Conservation (phyloP, 1,140 invertebrate species). For the Ctenoplectra terminalis region DNA sequence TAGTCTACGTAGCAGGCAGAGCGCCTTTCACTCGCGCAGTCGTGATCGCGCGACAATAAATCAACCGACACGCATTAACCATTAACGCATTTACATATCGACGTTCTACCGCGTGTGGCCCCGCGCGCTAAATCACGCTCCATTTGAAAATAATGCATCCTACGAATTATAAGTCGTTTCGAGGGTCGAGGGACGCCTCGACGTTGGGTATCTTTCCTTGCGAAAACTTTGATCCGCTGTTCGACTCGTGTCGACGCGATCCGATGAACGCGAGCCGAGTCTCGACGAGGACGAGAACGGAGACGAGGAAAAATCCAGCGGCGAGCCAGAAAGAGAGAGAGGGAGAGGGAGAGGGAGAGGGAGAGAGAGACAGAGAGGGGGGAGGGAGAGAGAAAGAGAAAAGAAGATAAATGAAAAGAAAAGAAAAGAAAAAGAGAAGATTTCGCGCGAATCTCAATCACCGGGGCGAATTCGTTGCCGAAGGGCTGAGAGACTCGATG, state of each 20-base stretch:
- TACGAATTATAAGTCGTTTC: background rate
- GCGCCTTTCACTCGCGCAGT: conserved; percentile 51
- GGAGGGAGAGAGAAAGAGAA: background rate
- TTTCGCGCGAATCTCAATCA: conserved; percentile 20
- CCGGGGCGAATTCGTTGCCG: background rate
- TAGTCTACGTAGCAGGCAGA: conserved; percentile 1
- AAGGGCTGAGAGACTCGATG: background rate
- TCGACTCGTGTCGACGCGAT: background rate
- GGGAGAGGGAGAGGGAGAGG: too few species aligned
- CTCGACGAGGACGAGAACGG: background rate
- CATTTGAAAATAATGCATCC: conserved; percentile 44
- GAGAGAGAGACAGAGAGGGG: too few species aligned
- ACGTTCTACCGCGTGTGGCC: conserved; percentile 33
- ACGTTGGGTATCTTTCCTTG: too few species aligned
- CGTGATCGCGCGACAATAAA: conserved; percentile 47
- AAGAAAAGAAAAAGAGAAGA: background rate
- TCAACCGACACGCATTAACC: conserved; percentile 63
- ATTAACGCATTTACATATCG: conserved; percentile 65
- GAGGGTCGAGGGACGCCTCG: background rate
- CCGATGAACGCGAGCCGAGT: background rate
- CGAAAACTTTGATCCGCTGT: too few species aligned
- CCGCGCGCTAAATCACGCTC: conserved; percentile 37
- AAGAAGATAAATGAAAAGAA: too few species aligned
- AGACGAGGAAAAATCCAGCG: too few species aligned
- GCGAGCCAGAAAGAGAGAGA: too few species aligned